Evolutionary conservation across 2,888 invertebrate genomes (phyloP), one percentile per base, ranked within the genome.

Genomic region (Volucella zonaria): DNA sequence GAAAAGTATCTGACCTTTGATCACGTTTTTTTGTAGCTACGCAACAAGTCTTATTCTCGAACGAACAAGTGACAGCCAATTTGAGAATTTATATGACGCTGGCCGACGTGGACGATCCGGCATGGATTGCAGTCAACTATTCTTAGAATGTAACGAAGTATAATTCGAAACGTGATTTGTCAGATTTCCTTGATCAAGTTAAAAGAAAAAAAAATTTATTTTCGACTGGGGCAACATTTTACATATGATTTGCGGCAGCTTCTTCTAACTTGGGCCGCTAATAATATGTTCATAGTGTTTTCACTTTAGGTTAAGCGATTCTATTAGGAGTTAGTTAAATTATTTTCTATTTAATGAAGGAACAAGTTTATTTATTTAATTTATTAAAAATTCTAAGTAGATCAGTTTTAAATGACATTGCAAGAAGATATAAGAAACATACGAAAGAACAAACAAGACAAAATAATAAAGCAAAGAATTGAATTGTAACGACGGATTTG

Each of bases 131-230:
- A 95, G 95, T 90, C 95, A 96, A 89, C 93, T 96, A 87, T 97
- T 96, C 92, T 93, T 96, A 89, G 95, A 96, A 92, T 98, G 97
- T 92, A 97, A 97, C 92, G 97, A 97, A 93, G 95, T 96, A 91
- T 97, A 95, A 94, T 10, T 4, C 8, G 11, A 9, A 15, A 9
- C 3, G 59, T 52, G 73, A 49, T 82, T 52, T 38, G 45, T 31
- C 14, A 8, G 8, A 59, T 43, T 67, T 67, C 38, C 54, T 64
- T 68, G 9, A 62, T 51, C 18, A 47, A 62, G 59, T 75, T 49
- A 66, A 61, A 62, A 61, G 31, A 31, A 42, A 23, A 18, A 45
- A 42, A 47, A 49, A 66, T 66, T 58, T 73, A 56, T 76, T 80
- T 61, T 83, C 67, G 85, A 85, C 81, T 85, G 81, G 81, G 81